These are phyloP conservation scores for Papilio machaon DNA, from an alignment of 1,140 invertebrate genomes.

Conservation along the genomic window DNA sequence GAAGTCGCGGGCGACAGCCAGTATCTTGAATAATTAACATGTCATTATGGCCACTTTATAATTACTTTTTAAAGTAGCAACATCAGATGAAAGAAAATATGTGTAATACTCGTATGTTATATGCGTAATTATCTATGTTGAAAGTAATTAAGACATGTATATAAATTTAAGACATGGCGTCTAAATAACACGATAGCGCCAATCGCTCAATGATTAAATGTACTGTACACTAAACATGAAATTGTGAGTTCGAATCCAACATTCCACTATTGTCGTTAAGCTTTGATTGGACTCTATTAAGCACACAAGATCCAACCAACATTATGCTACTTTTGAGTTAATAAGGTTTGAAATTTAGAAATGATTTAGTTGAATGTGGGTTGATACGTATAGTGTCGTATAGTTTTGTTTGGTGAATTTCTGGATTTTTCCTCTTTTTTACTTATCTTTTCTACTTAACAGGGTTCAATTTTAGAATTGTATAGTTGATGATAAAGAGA, in stretches of 20 bases:
- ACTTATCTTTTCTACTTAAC: too few relatives aligned
- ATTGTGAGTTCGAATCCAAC: background rate
- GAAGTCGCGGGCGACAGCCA: background rate
- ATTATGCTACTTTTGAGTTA: too few relatives aligned
- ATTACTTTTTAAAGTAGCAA: slow-evolving; percentile 6
- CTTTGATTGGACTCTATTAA: too few relatives aligned
- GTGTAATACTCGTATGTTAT: background rate
- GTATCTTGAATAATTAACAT: background rate
- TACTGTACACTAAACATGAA: background rate
- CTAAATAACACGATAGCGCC: background rate
- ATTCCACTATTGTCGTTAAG: too few relatives aligned
- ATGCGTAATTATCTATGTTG: background rate
- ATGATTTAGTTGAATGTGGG: too few relatives aligned
- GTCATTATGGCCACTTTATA: background rate
- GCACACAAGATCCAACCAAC: too few relatives aligned
- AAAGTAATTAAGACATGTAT: slow-evolving; percentile 3
- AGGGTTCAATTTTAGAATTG: too few relatives aligned
- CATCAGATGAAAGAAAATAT: background rate
- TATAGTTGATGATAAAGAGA: too few relatives aligned
- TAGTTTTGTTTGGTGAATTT: too few relatives aligned
- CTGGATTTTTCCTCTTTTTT: too few relatives aligned
- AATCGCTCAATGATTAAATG: background rate
- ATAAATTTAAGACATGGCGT: background rate
- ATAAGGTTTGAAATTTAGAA: too few relatives aligned
- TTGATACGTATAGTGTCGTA: too few relatives aligned